phyloP scores from a whole-genome alignment of 2,797 vertebrate genomes.

The Pelodytes ibericus region DNA sequence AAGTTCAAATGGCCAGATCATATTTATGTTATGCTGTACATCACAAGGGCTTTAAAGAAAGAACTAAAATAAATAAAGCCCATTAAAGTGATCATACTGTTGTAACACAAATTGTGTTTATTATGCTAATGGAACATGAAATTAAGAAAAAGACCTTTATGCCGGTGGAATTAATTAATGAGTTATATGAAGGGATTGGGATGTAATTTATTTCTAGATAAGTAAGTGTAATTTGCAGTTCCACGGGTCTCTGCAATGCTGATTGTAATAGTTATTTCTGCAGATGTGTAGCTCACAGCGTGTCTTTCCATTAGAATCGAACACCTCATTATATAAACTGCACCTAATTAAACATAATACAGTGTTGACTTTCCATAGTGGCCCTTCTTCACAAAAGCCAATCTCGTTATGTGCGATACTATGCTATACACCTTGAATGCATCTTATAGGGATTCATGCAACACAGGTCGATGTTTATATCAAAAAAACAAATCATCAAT shows the following conservation, averaged over 20 bases:
- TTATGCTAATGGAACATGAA: slow-evolving; percentile 99
- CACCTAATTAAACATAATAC: slow-evolving; percentile 99
- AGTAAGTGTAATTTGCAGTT: slow-evolving; percentile 98
- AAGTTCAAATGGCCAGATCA: slow-evolving; percentile 87
- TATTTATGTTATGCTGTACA: slow-evolving; percentile 89
- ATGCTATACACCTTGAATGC: neutral
- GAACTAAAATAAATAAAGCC: slow-evolving; percentile 99
- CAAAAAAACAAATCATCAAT: no score
- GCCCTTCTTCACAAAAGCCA: slow-evolving; percentile 83
- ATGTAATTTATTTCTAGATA: slow-evolving; percentile 99
- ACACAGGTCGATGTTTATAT: no score
- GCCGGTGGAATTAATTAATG: slow-evolving; percentile 99
- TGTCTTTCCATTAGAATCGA: slow-evolving; percentile 98
- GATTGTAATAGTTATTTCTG: slow-evolving; percentile 99
- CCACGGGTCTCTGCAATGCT: slow-evolving; percentile 92
- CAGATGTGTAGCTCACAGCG: slow-evolving; percentile 98
- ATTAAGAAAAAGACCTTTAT: slow-evolving; percentile 99
- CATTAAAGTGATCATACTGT: slow-evolving; percentile 98
- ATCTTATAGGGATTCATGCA: neutral
- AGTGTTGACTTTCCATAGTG: slow-evolving; percentile 97
- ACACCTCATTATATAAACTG: slow-evolving; percentile 99
- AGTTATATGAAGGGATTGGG: slow-evolving; percentile 95
- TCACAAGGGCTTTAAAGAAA: slow-evolving; percentile 98
- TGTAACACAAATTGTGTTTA: slow-evolving; percentile 99
- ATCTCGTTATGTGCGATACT: slow-evolving; percentile 50